Conservation (phyloP, 2,888 invertebrate genomes). For the Tetropium fuscum region DNA sequence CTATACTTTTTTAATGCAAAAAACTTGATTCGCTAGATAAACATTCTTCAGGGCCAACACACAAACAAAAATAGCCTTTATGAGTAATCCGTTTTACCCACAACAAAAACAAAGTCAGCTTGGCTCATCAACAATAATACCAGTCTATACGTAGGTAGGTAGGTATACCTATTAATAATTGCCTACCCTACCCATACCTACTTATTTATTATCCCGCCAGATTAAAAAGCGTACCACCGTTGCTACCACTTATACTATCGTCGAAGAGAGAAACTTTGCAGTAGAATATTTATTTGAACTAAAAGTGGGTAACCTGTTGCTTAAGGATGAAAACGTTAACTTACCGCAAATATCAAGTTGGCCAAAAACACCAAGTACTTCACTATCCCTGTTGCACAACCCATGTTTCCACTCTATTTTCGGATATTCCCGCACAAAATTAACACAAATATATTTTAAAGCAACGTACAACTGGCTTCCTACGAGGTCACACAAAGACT, state of each 20-base stretch:
- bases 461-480: constrained; percentile 13
- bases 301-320: constrained; percentile 39
- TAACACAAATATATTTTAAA: not conserved
- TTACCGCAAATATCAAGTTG: constrained; percentile 78
- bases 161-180: too few relatives aligned
- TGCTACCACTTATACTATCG: too few relatives aligned
- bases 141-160: too few relatives aligned
- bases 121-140: not conserved
- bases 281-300: not conserved
- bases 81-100: constrained; percentile 3
- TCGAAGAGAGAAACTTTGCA: not conserved
- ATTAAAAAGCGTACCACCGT: too few relatives aligned
- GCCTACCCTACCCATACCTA: not conserved
- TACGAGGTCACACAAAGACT: constrained; percentile 14
- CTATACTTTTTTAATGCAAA: not conserved
- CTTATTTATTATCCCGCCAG: not conserved
- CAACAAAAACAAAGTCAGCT: not conserved
- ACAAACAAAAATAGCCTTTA: constrained; percentile 12
- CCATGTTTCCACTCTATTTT: constrained; percentile 53
- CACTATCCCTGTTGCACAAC: constrained; percentile 62
- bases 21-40: constrained; percentile 9
- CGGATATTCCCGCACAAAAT: constrained; percentile 24
- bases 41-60: constrained; percentile 11
- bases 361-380: constrained; percentile 63
- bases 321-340: constrained; percentile 60